Evolutionary conservation across 2,888 invertebrate species (phyloP).

Genomic region (Diplazon laetatorius): DNA sequence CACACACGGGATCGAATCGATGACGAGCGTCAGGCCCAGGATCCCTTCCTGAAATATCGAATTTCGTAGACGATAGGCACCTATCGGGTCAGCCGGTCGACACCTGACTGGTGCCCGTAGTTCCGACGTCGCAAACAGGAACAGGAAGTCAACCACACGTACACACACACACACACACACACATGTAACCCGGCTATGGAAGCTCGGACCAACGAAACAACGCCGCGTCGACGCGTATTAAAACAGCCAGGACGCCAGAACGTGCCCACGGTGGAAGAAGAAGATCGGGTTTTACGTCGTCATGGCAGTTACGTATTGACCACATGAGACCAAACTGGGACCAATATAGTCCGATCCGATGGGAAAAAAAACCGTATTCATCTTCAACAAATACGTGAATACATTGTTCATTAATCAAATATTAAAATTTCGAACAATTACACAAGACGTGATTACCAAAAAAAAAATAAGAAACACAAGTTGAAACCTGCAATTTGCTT

Average conservation of each 20-base stretch:
- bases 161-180: conserved; percentile 15
- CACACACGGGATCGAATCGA: conserved; percentile 14
- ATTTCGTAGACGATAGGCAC: conserved; percentile 62
- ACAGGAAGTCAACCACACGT: conserved; percentile 80
- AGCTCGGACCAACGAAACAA: neutral
- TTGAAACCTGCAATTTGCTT: no score
- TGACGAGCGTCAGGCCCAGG: conserved; percentile 12
- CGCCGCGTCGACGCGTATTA: conserved; percentile 29
- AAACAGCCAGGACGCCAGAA: conserved; percentile 58
- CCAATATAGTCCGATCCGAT: no score
- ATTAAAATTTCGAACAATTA: no score
- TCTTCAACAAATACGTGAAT: no score
- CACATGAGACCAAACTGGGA: no score
- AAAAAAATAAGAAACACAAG: no score
- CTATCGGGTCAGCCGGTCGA: conserved; percentile 60
- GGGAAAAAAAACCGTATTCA: no score
- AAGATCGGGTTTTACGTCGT: conserved; percentile 70
- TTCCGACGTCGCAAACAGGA: conserved; percentile 80
- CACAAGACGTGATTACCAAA: no score
- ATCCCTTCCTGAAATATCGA: conserved; percentile 63
- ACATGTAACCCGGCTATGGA: neutral
- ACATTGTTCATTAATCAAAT: no score
- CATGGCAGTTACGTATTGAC: no score
- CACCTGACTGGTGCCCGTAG: conserved; percentile 80
- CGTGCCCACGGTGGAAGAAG: conserved; percentile 50